These are phyloP conservation scores for Pseudochirops cupreus DNA, from an alignment of 2,797 vertebrate genomes.

Conservation along the genomic window DNA sequence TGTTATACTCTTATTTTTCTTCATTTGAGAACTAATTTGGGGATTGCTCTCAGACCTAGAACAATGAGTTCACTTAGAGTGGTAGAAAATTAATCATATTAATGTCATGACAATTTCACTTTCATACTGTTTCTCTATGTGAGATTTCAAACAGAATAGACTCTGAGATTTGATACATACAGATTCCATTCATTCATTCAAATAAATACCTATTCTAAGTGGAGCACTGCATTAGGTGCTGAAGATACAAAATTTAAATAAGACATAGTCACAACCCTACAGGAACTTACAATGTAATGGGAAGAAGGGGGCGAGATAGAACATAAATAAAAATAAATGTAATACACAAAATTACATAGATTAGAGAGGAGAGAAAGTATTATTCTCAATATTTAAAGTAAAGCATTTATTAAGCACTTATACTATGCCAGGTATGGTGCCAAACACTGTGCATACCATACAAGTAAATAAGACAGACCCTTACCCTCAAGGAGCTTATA, in stretches of 20 bases:
- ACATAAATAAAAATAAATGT: background rate
- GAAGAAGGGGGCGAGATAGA: background rate
- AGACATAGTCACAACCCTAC: background rate
- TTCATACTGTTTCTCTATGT: background rate
- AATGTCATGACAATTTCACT: background rate
- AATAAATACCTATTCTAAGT: background rate
- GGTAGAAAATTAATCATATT: conserved; percentile 34
- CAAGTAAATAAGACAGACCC: too few species aligned
- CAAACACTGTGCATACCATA: too few species aligned
- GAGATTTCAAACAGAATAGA: conserved; percentile 29
- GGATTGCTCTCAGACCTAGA: background rate
- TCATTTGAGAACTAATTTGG: conserved; percentile 8
- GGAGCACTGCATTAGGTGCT: background rate
- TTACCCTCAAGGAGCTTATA: too few species aligned
- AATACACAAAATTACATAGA: background rate
- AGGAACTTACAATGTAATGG: background rate
- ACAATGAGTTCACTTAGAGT: background rate
- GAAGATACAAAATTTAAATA: background rate
- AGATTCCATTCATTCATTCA: conserved; percentile 2
- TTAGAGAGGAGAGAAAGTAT: background rate
- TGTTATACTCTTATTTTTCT: background rate
- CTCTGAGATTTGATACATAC: conserved; percentile 48
- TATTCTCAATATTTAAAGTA: background rate
- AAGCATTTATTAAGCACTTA: background rate
- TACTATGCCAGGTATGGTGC: too few species aligned